Evolutionary conservation across 2,888 invertebrate species (phyloP), one percentile per base, ranked within the genome.

Genomic region (Brachyptera risi): DNA sequence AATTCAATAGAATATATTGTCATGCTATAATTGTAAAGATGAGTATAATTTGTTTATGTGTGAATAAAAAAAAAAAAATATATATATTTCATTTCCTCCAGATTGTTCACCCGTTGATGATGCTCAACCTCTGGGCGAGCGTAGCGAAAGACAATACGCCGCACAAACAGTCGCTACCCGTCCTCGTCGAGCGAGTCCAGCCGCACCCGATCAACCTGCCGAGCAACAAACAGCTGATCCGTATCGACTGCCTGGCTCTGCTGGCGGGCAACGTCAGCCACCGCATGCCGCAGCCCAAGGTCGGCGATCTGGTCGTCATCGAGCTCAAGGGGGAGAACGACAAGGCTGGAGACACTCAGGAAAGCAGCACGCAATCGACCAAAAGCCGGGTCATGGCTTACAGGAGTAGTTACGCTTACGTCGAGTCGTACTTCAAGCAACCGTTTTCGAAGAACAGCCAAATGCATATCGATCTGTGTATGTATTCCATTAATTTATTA

Each of bases 91-190:
- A 7, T 7, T 31, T 31, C 11, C 31, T 31, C 5, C 35, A 79
- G 56, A 73, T 80, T 44, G 75, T 83, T 56, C 77, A 79, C 17
- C 83, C 84, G 54, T 72, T 85, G 57, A 73, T 86, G 47, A 72
- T 84, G 4, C 76, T 83, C 71, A 86, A 87, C 71, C 78, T 83
- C 47, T 87, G 86, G 86, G 79, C 81, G 68, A 76, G 73, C 63
- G 67, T 80, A 11, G 17, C 19, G 7, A 35, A 27, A 17, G 35
- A 56, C 47, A 47, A 35, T 23, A 19, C 17, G 11, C 38, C 9
- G 7, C 38, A 23, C 21, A 19, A 37, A 21, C 38, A 21, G 21
- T 19, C 15, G 15, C 26, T 15, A 38, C n/a, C 5, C 24, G 54
- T 42, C 35, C 56, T 24, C 19, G 24, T 42, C n/a, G 56, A 60